phyloP scores from a whole-genome alignment of 2,113 vertebrate species.

The Ictidomys tridecemlineatus region DNA sequence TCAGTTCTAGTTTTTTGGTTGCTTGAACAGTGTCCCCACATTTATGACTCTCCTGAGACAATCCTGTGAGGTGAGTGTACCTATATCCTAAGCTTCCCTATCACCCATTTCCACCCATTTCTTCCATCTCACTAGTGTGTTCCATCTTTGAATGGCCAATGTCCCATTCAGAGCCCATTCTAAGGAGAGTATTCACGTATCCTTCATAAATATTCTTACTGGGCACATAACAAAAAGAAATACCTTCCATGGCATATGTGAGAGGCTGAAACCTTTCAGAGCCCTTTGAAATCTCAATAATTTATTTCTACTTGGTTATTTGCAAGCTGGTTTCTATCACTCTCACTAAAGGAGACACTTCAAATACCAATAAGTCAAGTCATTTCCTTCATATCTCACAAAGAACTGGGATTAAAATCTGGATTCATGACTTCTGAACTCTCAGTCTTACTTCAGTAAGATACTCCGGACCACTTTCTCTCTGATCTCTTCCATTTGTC shows the following conservation, averaged over 20 bases:
- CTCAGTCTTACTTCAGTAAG: slow-evolving; percentile 57
- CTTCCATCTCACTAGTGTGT: neutral
- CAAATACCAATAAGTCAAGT: slow-evolving; percentile 63
- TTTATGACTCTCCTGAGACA: neutral
- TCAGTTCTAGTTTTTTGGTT: neutral
- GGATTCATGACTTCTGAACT: slow-evolving; percentile 79
- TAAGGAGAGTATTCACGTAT: neutral
- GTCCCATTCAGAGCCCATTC: neutral
- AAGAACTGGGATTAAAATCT: slow-evolving; percentile 77
- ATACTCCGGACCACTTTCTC: slow-evolving; percentile 53
- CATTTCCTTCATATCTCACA: slow-evolving; percentile 68
- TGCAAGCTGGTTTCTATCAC: slow-evolving; percentile 39
- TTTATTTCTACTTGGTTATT: slow-evolving; percentile 25
- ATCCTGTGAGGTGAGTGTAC: neutral
- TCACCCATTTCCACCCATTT: neutral
- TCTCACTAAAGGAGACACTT: slow-evolving; percentile 43
- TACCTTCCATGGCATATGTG: neutral
- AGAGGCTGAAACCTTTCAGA: slow-evolving; percentile 16
- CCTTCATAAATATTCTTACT: neutral
- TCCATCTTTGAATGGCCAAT: neutral
- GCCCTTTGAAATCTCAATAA: slow-evolving; percentile 13
- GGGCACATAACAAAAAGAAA: neutral
- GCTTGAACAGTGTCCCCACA: neutral
- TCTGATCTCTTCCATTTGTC: slow-evolving; percentile 66
- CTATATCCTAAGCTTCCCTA: neutral